Conservation (phyloP, 2,113 vertebrate species). For the Pelecanus crispus region DNA sequence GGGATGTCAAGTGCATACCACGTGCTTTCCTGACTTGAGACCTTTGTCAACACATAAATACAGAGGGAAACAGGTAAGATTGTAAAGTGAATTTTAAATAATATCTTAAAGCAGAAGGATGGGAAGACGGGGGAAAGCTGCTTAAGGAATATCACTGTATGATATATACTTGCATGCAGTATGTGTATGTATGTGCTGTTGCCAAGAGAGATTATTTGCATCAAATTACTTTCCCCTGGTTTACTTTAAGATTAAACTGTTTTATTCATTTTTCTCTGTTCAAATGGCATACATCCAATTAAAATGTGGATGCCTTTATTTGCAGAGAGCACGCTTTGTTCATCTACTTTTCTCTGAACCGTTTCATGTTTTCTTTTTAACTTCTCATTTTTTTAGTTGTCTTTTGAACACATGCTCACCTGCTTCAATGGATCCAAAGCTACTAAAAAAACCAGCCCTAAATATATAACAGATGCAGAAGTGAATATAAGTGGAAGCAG, state of each 20-base stretch:
- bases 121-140: background rate
- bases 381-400: background rate
- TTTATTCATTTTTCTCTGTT: background rate
- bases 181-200: background rate
- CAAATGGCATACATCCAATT: background rate
- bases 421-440: slow-evolving; percentile 12
- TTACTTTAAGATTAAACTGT: background rate
- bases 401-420: slow-evolving; percentile 11
- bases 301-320: background rate
- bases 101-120: background rate
- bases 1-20: background rate
- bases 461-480: slow-evolving; percentile 64
- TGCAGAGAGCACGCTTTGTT: background rate
- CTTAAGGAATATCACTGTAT: background rate
- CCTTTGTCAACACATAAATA: background rate
- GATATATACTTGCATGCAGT: background rate
- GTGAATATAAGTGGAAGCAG: slow-evolving; percentile 68
- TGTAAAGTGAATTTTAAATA: background rate
- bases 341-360: background rate
- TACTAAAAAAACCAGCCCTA: slow-evolving; percentile 37
- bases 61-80: background rate
- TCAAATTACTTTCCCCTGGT: background rate
- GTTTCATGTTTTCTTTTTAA: background rate
- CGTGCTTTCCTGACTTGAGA: background rate
- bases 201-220: background rate